Evolutionary conservation across 2,113 vertebrate genomes (phyloP), one percentile per base, ranked within the genome.

Genomic region (Ursus arctos): DNA sequence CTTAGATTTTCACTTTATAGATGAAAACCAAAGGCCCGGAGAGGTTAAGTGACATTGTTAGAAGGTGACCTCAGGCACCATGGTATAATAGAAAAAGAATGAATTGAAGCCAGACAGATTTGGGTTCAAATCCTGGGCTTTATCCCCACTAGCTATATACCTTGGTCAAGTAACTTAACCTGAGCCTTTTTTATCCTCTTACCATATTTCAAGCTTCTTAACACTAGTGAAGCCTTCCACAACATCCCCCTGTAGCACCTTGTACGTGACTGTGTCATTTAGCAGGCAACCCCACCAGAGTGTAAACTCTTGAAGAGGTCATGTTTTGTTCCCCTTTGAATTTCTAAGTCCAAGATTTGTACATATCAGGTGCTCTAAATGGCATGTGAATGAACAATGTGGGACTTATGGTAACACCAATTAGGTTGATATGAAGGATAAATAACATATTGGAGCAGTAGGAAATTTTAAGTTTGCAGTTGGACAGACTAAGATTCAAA

Each of bases 381-480:
- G 82, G 49, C 55, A 84, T n/a, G 16, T 63, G 57, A 92, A 88
- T 81, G 26, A 93, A 81, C 6, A 81, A 33, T 33, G 6, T 43
- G 33, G 51, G 36, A 36, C 43, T 95, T 85, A 81, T 84, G 67
- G 83, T 63, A 91, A 67, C 67, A 81, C 10, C n/a, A 85, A 74
- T 81, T 84, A 91, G 53, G 6, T 40, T 93, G 80, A 63, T 83
- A 82, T 40, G 55, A 86, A 71, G 55, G 7, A 88, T 92, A 97
- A 88, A 74, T 88, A 85, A 61, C 83, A 85, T 36, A 89, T 33
- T 82, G 36, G 33, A 40, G 14, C 49, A 89, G 65, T 53, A 84
- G 72, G 51, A 91, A 63, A 61, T 51, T 97, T 95, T 88, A 69
- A 65, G 67, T 55, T 91, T 93, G n/a, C 33, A 88, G 69, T 79